These are phyloP conservation scores for Novumbra hubbsi DNA, from an alignment of 2,797 vertebrate species.

Conservation along the genomic window DNA sequence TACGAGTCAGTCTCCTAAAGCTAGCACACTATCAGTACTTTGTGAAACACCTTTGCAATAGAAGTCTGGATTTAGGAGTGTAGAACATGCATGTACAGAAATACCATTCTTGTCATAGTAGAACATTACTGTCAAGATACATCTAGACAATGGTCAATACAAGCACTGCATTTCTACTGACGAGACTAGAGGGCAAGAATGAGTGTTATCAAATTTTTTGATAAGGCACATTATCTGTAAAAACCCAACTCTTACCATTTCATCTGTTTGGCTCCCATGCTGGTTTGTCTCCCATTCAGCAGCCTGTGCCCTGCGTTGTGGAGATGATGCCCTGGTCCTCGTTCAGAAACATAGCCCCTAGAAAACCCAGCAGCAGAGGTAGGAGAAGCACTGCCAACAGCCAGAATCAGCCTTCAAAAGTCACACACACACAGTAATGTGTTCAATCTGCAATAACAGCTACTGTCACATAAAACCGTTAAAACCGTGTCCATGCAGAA, in stretches of 20 bases:
- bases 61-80: background rate
- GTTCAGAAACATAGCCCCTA: constrained; percentile 68
- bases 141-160: background rate
- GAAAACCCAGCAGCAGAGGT: constrained; percentile 54
- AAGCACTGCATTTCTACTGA: background rate
- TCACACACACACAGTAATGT: constrained; percentile 63
- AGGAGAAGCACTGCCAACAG: constrained; percentile 51
- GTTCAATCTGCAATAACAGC: constrained; percentile 63
- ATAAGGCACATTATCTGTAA: background rate
- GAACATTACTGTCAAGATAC: background rate
- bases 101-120: background rate
- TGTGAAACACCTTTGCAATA: background rate
- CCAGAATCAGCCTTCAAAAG: constrained; percentile 61
- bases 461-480: constrained; percentile 41
- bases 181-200: background rate
- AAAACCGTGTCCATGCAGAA: constrained; percentile 59
- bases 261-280: constrained; percentile 82
- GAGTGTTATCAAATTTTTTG: background rate
- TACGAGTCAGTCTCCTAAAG: background rate
- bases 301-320: constrained; percentile 57
- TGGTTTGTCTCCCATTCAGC: constrained; percentile 64
- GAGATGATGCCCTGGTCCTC: constrained; percentile 63
- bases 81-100: background rate
- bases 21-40: background rate
- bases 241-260: constrained; percentile 74